Evolutionary conservation across 2,888 invertebrate genomes (phyloP), one percentile per base, ranked within the genome.

Genomic region (Cephalotes varians): DNA sequence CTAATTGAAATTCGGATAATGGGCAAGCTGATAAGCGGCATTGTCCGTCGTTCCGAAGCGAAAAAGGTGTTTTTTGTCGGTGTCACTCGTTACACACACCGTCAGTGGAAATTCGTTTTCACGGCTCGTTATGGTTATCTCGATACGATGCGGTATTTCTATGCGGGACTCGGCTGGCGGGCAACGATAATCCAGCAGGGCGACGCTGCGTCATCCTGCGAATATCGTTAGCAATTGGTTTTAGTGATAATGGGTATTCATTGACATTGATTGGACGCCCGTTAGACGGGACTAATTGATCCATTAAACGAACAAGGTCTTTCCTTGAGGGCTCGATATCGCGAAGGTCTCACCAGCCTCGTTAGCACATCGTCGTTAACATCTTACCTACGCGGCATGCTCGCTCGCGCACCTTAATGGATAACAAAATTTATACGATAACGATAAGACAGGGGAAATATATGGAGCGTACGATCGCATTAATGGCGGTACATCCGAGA

Each of bases 1-100:
- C 82, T 90, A 89, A 89, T 89, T 89, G 90, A 90, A 90, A 87
- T 90, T 90, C 86, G 85, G 84, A 90, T 90, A 89, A 89, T 90
- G 88, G 85, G 67, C 82, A 74, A 88, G 83, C 84, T 85, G 87
- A 88, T 85, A 85, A 85, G 69, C 83, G 81, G 31, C 21, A 67
- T 40, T 54, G 44, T 65, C 69, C 64, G 72, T 85, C 69, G 85
- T 85, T 69, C 64, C 73, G 54, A 69, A 31, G 83, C 81, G 74
- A 69, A 79, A 81, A 83, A 58, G 40, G 49, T 74, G 83, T 84
- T 87, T n/a, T 84, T 87, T 85, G 84, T 74, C 85, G 83, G 56
- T 51, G 47, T 77, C 54, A 58, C 56, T 73, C 31, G 60, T 40
- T 10, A 15, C 18, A 10, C 37, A 10, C 21, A 12, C 21, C 28